Evolutionary conservation across 1,140 invertebrate species (phyloP).

Genomic region (Latrodectus geometricus): DNA sequence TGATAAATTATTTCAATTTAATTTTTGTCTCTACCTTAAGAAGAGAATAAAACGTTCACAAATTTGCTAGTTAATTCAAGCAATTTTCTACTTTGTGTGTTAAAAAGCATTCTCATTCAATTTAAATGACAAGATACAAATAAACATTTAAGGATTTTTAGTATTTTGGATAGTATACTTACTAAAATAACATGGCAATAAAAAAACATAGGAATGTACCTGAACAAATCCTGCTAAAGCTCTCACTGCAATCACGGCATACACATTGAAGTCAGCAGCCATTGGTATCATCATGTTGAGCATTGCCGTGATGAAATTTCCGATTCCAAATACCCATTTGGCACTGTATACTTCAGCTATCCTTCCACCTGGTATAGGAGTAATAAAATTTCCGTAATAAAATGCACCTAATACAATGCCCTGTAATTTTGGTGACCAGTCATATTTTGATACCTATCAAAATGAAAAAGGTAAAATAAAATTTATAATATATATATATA

Average conservation of each 20-base stretch:
- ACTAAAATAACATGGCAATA: too few species aligned
- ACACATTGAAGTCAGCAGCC: conserved; percentile 66
- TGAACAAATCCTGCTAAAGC: conserved; percentile 61
- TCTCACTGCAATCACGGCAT: conserved; percentile 56
- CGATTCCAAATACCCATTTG: conserved; percentile 31
- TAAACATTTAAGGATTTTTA: too few species aligned
- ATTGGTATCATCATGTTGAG: conserved; percentile 21
- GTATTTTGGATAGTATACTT: too few species aligned
- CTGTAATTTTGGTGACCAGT: conserved; percentile 79
- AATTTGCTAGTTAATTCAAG: too few species aligned
- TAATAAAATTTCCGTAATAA: conserved; percentile 71
- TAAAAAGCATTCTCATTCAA: too few species aligned
- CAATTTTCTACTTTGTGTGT: too few species aligned
- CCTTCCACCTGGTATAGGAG: conserved; percentile 66
- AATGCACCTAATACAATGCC: conserved; percentile 78
- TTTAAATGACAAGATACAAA: too few species aligned
- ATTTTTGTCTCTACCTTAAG: too few species aligned
- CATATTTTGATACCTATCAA: conserved; percentile 70
- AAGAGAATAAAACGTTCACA: too few species aligned
- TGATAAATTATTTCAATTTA: too few species aligned
- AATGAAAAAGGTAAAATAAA: too few species aligned
- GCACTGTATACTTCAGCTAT: conserved; percentile 65
- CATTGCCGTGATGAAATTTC: background rate
- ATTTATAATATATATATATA: too few species aligned
- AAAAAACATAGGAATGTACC: conserved; percentile 21